Evolutionary conservation across 2,888 invertebrate genomes (phyloP).

Genomic region (Metalampra italica): DNA sequence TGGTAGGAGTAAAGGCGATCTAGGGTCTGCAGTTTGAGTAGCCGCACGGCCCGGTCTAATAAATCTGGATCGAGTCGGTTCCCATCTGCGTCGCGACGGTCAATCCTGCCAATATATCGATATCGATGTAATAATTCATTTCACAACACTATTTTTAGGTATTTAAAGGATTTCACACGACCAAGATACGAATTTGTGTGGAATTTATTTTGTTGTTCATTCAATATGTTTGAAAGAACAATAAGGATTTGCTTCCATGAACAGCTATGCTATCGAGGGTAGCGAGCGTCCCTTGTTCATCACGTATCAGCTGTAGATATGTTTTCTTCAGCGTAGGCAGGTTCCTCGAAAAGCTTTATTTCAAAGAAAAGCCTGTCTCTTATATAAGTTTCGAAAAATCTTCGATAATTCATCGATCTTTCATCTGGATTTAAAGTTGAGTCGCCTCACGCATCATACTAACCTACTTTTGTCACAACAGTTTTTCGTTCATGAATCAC

Average conservation of each 20-base stretch:
- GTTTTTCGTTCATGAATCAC: no score
- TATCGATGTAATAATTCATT: conserved; percentile 52
- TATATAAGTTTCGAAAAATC: no score
- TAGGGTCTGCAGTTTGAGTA: conserved; percentile 77
- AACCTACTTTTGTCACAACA: no score
- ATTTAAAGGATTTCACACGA: conserved; percentile 32
- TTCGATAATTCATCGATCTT: no score
- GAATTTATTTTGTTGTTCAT: conserved; percentile 1
- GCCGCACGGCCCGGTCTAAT: conserved; percentile 76
- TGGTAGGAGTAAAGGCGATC: conserved; percentile 79
- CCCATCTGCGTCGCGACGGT: conserved; percentile 68
- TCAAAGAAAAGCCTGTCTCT: no score
- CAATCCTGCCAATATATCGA: conserved; percentile 75
- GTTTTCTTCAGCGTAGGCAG: neutral
- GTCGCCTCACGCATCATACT: no score
- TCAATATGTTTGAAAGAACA: no score
- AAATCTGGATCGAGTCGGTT: conserved; percentile 69
- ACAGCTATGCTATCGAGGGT: no score
- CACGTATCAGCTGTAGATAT: no score
- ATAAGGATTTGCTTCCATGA: neutral
- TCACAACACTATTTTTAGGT: conserved; percentile 40
- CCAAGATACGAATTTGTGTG: conserved; percentile 54
- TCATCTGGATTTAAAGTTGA: no score
- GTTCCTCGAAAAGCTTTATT: no score
- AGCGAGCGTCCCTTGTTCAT: no score